Conservation (phyloP, 2,797 vertebrate species). For the Danio tinwini region DNA sequence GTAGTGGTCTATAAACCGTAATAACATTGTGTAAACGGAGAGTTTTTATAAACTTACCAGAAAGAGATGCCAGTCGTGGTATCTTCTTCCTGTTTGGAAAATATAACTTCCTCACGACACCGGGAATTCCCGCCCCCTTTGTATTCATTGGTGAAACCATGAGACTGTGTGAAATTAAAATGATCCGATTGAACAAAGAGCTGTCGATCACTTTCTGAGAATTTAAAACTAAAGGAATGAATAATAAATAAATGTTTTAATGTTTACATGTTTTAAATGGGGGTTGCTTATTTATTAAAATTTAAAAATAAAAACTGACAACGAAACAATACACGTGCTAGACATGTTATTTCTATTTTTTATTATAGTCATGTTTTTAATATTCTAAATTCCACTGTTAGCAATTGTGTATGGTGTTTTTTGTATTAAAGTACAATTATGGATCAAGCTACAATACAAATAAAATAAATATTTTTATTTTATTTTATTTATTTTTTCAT, state of each 20-base stretch:
- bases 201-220: conserved; percentile 14
- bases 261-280: background rate
- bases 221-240: background rate
- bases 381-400: background rate
- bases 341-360: background rate
- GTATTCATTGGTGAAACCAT: conserved; percentile 46
- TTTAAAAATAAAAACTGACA: background rate
- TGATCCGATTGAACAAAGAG: conserved; percentile 22
- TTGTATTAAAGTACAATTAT: background rate
- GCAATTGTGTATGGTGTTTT: background rate
- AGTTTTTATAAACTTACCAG: background rate
- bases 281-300: background rate
- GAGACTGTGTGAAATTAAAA: background rate
- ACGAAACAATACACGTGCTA: background rate
- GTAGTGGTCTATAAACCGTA: background rate
- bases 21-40: background rate
- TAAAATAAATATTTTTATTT: background rate
- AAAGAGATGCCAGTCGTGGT: background rate
- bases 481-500: too few species aligned
- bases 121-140: conserved; percentile 37
- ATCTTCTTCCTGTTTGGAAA: conserved; percentile 31
- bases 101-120: conserved; percentile 36
- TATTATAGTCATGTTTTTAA: background rate
- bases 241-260: conserved; percentile 1
- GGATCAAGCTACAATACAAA: background rate